Percentiles rank a stretch among this genome's conserved stretches.
Evolutionary conservation across 2,113 vertebrate genomes (phyloP).

Genomic region (Lynx canadensis): DNA sequence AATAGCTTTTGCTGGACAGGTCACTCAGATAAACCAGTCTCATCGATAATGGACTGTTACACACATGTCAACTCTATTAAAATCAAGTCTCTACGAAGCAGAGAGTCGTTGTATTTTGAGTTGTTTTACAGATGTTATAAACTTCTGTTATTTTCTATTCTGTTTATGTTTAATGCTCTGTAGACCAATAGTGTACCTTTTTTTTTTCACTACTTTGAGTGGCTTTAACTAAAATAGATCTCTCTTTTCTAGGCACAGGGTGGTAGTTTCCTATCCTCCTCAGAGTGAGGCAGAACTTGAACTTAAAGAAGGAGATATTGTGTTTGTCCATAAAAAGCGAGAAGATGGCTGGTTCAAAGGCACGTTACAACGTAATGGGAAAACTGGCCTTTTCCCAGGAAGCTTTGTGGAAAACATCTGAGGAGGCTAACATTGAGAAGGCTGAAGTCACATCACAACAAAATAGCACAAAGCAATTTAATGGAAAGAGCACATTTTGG

Average conservation of each 20-base stretch:
- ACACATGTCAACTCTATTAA: not conserved
- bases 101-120: not conserved
- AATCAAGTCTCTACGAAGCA: not conserved
- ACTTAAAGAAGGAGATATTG: conserved; percentile 99
- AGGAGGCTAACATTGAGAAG: conserved; percentile 75
- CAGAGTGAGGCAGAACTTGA: conserved; percentile 99
- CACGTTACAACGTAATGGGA: conserved; percentile 96
- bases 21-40: not conserved
- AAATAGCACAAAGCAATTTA: conserved; percentile 84
- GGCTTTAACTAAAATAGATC: not conserved
- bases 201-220: not conserved
- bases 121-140: not conserved
- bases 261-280: conserved; percentile 98
- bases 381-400: conserved; percentile 97
- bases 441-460: conserved; percentile 55
- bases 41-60: accelerated
- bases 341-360: conserved; percentile 99
- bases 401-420: conserved; percentile 98
- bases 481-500: conserved; percentile 79
- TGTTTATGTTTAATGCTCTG: not conserved
- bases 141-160: not conserved
- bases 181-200: not conserved
- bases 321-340: conserved; percentile 97
- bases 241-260: conserved; percentile 91
- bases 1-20: not conserved